phyloP scores from a whole-genome alignment of 2,888 invertebrate genomes.

The Drosophila anceps region DNA sequence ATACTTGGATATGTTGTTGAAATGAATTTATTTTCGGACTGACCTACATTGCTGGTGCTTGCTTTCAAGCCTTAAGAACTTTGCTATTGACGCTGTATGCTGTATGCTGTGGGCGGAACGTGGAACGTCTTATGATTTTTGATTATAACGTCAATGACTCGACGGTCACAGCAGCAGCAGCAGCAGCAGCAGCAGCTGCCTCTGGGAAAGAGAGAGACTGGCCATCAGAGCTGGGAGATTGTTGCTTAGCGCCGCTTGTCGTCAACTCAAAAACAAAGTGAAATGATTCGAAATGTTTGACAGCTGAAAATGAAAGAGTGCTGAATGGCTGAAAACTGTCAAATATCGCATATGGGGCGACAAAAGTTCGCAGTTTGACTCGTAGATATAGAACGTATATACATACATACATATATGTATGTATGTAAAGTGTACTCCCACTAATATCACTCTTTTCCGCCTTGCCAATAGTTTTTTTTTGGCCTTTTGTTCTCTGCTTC shows the following conservation, averaged over 20 bases:
- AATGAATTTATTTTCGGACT: constrained; percentile 70
- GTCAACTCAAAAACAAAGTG: constrained; percentile 16
- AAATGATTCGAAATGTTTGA: constrained; percentile 63
- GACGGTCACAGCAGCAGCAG: constrained; percentile 54
- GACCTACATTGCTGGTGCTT: constrained; percentile 71
- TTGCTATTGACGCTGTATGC: constrained; percentile 16
- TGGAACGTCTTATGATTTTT: constrained; percentile 69
- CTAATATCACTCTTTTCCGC: constrained; percentile 52
- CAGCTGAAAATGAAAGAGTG: constrained; percentile 64
- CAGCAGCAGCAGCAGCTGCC: no score
- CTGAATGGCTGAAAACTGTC: constrained; percentile 44
- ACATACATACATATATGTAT: background rate
- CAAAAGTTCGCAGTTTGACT: constrained; percentile 51
- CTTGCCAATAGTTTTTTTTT: constrained; percentile 34
- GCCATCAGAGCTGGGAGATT: constrained; percentile 20
- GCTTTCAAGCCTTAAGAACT: constrained; percentile 44
- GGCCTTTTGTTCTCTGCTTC: constrained; percentile 35
- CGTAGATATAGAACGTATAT: background rate
- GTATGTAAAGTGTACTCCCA: constrained; percentile 24
- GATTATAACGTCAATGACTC: constrained; percentile 71
- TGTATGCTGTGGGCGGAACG: constrained; percentile 12
- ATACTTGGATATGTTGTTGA: constrained; percentile 50
- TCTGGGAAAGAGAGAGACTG: constrained; percentile 9
- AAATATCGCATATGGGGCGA: constrained; percentile 40
- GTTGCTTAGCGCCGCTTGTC: constrained; percentile 50